These are phyloP conservation scores for Caprella mutica DNA, from an alignment of 2,888 invertebrate genomes.

Conservation along the genomic window DNA sequence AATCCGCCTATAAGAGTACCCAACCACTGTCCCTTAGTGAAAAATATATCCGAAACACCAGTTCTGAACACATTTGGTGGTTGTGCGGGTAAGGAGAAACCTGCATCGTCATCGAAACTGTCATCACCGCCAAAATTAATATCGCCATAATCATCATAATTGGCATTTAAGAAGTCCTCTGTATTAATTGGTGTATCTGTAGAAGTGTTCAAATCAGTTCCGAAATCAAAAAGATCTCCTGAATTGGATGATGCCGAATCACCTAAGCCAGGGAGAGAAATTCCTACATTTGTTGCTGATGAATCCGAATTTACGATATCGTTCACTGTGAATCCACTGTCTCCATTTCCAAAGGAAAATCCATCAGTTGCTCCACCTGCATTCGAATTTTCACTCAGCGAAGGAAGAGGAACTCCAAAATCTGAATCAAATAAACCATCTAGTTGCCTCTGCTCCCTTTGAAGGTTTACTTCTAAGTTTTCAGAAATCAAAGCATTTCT, in stretches of 20 bases:
- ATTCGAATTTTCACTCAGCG: too few relatives aligned
- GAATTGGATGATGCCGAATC: neutral
- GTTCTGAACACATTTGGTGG: conserved; percentile 11
- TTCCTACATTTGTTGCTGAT: neutral
- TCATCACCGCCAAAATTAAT: conserved; percentile 4
- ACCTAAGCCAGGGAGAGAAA: neutral
- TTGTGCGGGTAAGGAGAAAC: conserved; percentile 1
- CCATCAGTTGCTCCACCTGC: too few relatives aligned
- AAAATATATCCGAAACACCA: conserved; percentile 18
- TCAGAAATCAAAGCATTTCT: neutral
- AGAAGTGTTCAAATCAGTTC: too few relatives aligned
- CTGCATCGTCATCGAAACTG: neutral
- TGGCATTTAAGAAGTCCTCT: too few relatives aligned
- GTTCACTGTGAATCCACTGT: too few relatives aligned
- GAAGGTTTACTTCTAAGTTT: too few relatives aligned
- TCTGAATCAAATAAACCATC: too few relatives aligned
- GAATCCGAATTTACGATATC: too few relatives aligned
- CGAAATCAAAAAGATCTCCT: too few relatives aligned
- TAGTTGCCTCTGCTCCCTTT: too few relatives aligned
- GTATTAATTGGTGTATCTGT: too few relatives aligned
- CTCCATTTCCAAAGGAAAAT: too few relatives aligned
- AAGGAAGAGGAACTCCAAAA: conserved; percentile 3
- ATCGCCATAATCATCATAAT: neutral
- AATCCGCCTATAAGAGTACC: conserved; percentile 26
- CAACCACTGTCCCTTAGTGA: conserved; percentile 25